A percentile compares a stretch with the other conserved stretches of the same genome.
Conservation (phyloP, 2,888 invertebrate species). For the Coelinius sp. region DNA sequence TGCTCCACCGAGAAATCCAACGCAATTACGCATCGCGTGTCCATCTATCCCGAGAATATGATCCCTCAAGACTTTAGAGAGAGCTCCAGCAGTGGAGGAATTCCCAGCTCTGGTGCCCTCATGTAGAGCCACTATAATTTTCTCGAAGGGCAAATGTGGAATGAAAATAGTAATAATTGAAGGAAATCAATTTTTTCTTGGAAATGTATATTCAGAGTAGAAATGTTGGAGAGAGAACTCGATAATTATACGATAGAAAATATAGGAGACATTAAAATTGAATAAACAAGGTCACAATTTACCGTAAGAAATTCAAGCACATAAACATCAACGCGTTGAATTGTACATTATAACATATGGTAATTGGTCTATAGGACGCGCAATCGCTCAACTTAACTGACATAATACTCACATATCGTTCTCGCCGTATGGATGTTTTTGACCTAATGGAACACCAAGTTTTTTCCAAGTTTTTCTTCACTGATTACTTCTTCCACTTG, state of each 20-base stretch:
- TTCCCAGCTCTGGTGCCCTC: background rate
- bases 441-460: background rate
- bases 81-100: background rate
- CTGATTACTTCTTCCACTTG: constrained; percentile 16
- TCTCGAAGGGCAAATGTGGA: background rate
- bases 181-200: too few species aligned
- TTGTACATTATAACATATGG: constrained; percentile 17
- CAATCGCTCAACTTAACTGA: constrained; percentile 20
- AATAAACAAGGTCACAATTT: background rate
- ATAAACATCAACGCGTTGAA: background rate
- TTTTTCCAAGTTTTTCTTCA: background rate
- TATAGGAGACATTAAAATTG: background rate
- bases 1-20: constrained; percentile 4
- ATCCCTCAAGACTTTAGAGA: background rate
- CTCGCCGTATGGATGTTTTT: constrained; percentile 7
- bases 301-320: background rate
- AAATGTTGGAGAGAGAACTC: too few species aligned
- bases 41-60: background rate
- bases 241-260: background rate
- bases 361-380: background rate
- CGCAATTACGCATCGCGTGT: constrained; percentile 18
- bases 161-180: background rate
- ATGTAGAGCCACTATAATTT: background rate
- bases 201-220: too few species aligned
- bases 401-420: constrained; percentile 32